Conservation (phyloP, 1,140 invertebrate genomes). For the Plectrocnemia conspersa region DNA sequence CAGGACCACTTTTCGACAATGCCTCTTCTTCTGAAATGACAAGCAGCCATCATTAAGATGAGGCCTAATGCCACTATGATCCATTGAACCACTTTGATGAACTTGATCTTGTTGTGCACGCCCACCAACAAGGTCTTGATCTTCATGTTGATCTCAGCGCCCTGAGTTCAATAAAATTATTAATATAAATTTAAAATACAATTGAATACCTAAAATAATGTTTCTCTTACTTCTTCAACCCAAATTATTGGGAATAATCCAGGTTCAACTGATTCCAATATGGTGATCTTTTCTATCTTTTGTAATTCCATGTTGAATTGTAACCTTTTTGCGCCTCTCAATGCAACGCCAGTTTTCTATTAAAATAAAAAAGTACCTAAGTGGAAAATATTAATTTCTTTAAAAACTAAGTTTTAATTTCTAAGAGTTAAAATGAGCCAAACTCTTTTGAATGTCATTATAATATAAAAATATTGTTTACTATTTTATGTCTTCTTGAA, state of each 20-base stretch:
- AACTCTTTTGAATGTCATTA: too few species aligned
- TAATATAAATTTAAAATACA: background rate
- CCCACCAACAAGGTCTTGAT: constrained; percentile 39
- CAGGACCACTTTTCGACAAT: constrained; percentile 10
- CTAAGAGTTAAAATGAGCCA: too few species aligned
- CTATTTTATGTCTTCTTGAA: too few species aligned
- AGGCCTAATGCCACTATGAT: constrained; percentile 39
- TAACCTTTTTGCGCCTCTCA: constrained; percentile 49
- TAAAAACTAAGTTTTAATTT: constrained; percentile 8
- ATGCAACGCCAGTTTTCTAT: constrained; percentile 50
- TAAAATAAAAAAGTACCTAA: constrained; percentile 26
- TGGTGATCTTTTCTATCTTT: constrained; percentile 39
- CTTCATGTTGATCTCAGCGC: constrained; percentile 39
- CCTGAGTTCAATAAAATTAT: constrained; percentile 34
- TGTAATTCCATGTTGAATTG: constrained; percentile 53
- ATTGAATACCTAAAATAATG: constrained; percentile 13
- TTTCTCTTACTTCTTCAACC: constrained; percentile 51
- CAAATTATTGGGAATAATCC: constrained; percentile 54
- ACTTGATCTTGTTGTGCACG: constrained; percentile 39
- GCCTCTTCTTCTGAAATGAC: constrained; percentile 13
- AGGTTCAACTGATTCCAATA: constrained; percentile 44
- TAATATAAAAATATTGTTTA: too few species aligned
- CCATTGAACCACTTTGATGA: constrained; percentile 43
- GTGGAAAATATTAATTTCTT: too few species aligned
- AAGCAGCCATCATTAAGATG: constrained; percentile 32